Base-by-base conservation (phyloP, 2,113 vertebrate genomes). In the Anguilla japonica region DNA sequence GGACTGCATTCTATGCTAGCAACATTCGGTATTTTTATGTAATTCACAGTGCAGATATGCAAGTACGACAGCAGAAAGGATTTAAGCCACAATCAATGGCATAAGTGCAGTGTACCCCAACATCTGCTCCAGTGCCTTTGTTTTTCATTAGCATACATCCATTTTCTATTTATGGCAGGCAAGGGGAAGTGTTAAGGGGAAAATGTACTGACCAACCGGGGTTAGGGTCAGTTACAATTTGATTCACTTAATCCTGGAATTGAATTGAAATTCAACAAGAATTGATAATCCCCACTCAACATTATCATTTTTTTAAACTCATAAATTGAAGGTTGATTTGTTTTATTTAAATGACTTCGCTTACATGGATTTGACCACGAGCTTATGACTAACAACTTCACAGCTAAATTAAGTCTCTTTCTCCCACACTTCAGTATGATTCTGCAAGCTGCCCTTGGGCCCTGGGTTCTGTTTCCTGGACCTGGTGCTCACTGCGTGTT, bases 401-500 rank as follows among this genome's bases (percentile, higher is more conserved):
- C 60, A 67, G 26, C 18, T 26, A 2, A 20, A 67, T 67, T 0
- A 26, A 34, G 3, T 67, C 18, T 26, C 20, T 67, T 67, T 5
- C 60, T 67, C 20, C 9, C 4, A 3, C 9, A 56, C 34, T 16
- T 57, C 43, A 91, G 92, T 89, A 50, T 92, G 94, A 93, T 92
- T 93, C 90, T 92, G 85, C 85, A 83, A 91, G 39, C 90, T 92
- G 50, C 86, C 94, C 91, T 91, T 89, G 81, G 91, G 78, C 20
- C 87, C 91, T 75, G 83, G 57, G 15, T 22, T 63, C 83, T 9
- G 56, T 71, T 34, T 41, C 8, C 84, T 95, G n/a, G 83, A 93
- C 71, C 84, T 94, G 86, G 91, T 93, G 85, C 95, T 92, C 56
- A 92, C 92, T 63, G 26, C 94, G 89, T 93, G 93, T 84, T 94